These are phyloP conservation scores for Mormyrus lacerda DNA, from an alignment of 2,113 vertebrate species.

Conservation along the genomic window DNA sequence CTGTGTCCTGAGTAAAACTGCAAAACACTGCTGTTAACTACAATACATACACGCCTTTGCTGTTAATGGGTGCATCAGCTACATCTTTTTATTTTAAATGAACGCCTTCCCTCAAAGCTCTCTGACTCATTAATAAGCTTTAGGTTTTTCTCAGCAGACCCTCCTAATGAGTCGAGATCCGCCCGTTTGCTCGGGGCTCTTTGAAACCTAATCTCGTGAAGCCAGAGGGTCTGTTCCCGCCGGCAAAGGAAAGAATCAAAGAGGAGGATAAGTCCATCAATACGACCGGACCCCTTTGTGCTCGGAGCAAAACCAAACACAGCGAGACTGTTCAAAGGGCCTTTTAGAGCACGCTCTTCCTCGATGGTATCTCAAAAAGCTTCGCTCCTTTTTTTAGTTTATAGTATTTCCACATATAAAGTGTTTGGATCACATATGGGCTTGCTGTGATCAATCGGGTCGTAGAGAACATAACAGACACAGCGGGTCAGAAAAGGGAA, in stretches of 20 bases:
- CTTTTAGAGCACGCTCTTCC: not conserved
- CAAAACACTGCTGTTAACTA: not conserved
- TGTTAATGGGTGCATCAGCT: not conserved
- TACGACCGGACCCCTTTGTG: not conserved
- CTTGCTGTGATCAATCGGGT: not conserved
- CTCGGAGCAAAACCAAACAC: constrained; percentile 1
- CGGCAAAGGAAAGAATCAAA: not conserved
- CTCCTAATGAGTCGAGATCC: not conserved
- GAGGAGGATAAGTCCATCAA: not conserved
- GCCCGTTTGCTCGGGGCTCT: not conserved
- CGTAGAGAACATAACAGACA: not conserved
- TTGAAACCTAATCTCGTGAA: constrained; percentile 9
- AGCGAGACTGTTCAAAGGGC: not conserved
- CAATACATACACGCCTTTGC: not conserved
- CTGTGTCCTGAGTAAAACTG: not conserved
- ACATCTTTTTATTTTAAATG: not conserved
- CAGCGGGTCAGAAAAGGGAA: not conserved
- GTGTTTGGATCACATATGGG: not conserved
- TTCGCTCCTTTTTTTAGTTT: not conserved
- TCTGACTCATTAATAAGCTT: not conserved
- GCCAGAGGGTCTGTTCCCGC: not conserved
- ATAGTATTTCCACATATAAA: not conserved
- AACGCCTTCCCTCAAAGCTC: not conserved
- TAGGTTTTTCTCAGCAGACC: not conserved
- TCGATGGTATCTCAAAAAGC: not conserved